Evolutionary conservation across 2,113 vertebrate genomes (phyloP), one percentile per base, ranked within the genome.

Genomic region (Pelusios castaneus): DNA sequence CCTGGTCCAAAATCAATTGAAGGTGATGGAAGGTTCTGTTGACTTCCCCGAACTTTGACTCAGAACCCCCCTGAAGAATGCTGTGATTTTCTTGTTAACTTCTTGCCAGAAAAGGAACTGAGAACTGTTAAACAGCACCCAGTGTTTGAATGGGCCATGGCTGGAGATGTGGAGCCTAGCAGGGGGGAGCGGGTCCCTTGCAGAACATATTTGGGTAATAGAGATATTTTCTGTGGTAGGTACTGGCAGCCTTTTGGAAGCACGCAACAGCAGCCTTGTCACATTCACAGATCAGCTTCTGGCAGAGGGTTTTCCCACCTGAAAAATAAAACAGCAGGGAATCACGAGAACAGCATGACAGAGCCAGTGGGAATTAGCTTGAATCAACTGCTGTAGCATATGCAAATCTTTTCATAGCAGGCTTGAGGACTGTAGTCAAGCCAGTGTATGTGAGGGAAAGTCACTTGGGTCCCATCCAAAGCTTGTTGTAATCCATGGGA

Each of bases 361-460:
- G 63, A 52, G 6, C 11, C 6, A 1, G 10, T 14, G 6, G 8
- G 0, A 43, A 54, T 38, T 5, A 17, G 84, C 83, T 27, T 24
- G 4, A 34, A 24, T 5, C 0, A 0, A 47, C n/a, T 70, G 31
- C 0, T 1, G 0, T 1, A 8, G 41, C 0, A 0, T 75, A 54
- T 0, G 0, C 47, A 73, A 87, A 4, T n/a, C 24, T 14, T 14
- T 1, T 0, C 1, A 0, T 19, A 5, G 6, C 12, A 31, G 29
- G 58, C 29, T 29, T 27, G 43, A 73, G 19, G 49, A 2, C 12
- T 51, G 58, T 29, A 60, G 58, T 13, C 29, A 60, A 13, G 58
- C 58, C 58, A 14, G 5, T 13, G 12, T 31, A 60, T 31, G 29
- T 31, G 58, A 25, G 55, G 58, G 29, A 60, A 25, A 60, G 22